phyloP scores from a whole-genome alignment of 35 echinoderm and acorn worm species.

The Lytechinus pictus region DNA sequence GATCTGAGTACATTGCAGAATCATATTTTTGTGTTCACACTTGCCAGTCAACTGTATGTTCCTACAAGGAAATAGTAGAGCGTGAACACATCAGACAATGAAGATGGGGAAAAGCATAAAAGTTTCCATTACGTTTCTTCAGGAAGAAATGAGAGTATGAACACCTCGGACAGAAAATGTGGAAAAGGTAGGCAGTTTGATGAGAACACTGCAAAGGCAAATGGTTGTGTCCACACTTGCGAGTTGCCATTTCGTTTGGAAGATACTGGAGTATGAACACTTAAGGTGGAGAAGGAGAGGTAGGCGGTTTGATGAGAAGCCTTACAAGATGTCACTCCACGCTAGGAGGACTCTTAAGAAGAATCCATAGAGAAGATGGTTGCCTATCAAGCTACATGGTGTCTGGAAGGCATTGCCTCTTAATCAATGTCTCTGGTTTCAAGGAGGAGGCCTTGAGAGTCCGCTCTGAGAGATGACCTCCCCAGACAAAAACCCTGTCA shows the following conservation, averaged over 20 bases:
- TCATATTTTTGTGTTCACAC: too few relatives aligned
- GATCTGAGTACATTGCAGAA: too few relatives aligned
- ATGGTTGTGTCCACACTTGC: too few relatives aligned
- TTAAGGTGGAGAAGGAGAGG: too few relatives aligned
- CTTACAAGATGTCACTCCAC: not conserved
- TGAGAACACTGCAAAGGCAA: too few relatives aligned
- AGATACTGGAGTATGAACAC: too few relatives aligned
- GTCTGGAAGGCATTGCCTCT: not conserved
- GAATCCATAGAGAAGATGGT: not conserved
- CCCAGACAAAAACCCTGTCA: not conserved
- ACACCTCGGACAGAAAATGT: not conserved
- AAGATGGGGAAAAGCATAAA: too few relatives aligned
- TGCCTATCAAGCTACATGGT: constrained; percentile 10
- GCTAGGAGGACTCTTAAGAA: not conserved
- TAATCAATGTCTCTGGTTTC: not conserved
- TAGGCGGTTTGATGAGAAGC: not conserved
- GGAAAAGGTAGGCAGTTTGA: too few relatives aligned
- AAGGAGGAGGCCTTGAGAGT: not conserved
- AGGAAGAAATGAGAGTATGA: not conserved
- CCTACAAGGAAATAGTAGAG: too few relatives aligned
- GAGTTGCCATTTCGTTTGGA: too few relatives aligned
- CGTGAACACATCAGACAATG: too few relatives aligned
- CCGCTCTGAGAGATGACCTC: not conserved
- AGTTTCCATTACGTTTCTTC: not conserved
- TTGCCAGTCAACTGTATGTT: too few relatives aligned